Evolutionary conservation across 1,140 invertebrate species (phyloP).

Genomic region (Campoletis sonorensis): DNA sequence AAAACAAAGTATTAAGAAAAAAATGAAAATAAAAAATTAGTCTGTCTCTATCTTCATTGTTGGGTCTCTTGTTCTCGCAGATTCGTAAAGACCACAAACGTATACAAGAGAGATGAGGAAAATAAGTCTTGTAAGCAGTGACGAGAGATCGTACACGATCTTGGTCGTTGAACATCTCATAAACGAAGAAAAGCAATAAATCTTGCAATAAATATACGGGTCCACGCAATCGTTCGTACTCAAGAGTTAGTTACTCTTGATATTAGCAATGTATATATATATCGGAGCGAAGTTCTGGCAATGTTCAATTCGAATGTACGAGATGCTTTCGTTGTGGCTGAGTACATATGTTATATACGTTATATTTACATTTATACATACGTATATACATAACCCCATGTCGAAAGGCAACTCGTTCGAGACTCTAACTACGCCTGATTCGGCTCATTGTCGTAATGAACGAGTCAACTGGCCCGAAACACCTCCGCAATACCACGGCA

Average conservation of each 20-base stretch:
- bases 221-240: constrained; percentile 31
- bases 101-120: not conserved
- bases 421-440: constrained; percentile 42
- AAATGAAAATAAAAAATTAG: not conserved
- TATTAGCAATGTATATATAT: constrained; percentile 3
- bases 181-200: constrained; percentile 65
- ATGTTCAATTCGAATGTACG: constrained; percentile 20
- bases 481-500: constrained; percentile 41
- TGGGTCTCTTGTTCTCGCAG: constrained; percentile 36
- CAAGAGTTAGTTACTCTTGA: not conserved
- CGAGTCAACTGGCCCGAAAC: constrained; percentile 44
- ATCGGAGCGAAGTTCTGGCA: not conserved
- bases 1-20: constrained; percentile 11
- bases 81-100: not conserved
- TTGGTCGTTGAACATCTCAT: constrained; percentile 34
- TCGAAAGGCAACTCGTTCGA: constrained; percentile 27
- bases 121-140: not conserved
- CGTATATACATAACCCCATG: constrained; percentile 1
- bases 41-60: not conserved
- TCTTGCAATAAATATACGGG: constrained; percentile 61
- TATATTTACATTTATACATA: not conserved
- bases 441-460: constrained; percentile 46
- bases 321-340: not conserved
- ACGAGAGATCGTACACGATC: constrained; percentile 3
- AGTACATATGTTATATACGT: not conserved